Percentiles rank a stretch among this genome's conserved stretches.
These are phyloP conservation scores for Grammomys dolichurus DNA, from an alignment of 2,113 vertebrate species.

Conservation along the genomic window DNA sequence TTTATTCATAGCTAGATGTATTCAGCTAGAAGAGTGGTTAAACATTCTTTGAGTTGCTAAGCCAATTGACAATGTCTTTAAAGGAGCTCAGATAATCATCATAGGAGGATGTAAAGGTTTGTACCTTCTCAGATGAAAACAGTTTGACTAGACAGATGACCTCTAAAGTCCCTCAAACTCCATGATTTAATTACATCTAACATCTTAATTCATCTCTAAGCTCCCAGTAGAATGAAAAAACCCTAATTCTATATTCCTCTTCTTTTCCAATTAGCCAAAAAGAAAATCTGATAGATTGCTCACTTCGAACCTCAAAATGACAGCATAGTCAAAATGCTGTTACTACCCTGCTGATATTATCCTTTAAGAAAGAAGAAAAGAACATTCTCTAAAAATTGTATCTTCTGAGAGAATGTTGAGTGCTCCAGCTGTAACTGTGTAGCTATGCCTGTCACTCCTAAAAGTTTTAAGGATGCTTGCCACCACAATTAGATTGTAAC, in stretches of 20 bases:
- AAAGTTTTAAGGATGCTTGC: conserved; percentile 51
- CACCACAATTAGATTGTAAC: conserved; percentile 65
- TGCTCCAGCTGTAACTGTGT: conserved; percentile 39
- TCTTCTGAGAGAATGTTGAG: conserved; percentile 44
- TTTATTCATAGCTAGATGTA: background rate
- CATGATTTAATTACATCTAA: conserved; percentile 71
- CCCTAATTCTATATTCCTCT: conserved; percentile 46
- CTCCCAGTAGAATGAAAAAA: conserved; percentile 43
- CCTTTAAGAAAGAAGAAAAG: conserved; percentile 38
- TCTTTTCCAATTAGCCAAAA: conserved; percentile 69
- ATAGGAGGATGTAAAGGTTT: conserved; percentile 50
- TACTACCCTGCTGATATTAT: conserved; percentile 20
- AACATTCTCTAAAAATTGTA: conserved; percentile 35
- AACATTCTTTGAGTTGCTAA: conserved; percentile 23
- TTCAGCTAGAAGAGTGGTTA: background rate
- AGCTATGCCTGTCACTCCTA: background rate
- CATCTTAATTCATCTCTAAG: conserved; percentile 66
- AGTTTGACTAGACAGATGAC: conserved; percentile 59
- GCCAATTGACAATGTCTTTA: conserved; percentile 40
- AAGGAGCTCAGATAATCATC: conserved; percentile 49
- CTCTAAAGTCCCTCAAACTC: conserved; percentile 49
- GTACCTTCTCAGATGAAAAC: conserved; percentile 55
- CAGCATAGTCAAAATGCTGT: conserved; percentile 56
- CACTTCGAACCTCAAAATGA: conserved; percentile 62
- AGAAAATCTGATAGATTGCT: conserved; percentile 56